Percentiles rank a stretch among this genome's conserved stretches.
These are phyloP conservation scores for Gonioctena quinquepunctata DNA, from an alignment of 1,140 invertebrate species.

Conservation along the genomic window DNA sequence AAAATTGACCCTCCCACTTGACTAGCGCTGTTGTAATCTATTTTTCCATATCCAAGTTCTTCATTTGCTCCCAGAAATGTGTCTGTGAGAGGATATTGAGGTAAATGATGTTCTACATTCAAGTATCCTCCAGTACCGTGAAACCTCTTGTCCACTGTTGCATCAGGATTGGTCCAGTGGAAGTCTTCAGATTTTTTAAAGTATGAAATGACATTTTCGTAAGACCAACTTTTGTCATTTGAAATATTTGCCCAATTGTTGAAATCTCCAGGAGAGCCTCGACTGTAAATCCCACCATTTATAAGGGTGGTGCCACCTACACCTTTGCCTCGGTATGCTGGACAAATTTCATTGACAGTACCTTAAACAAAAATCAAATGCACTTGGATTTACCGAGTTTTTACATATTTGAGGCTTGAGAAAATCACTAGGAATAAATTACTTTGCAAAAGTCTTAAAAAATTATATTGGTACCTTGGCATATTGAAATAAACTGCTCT, in stretches of 20 bases:
- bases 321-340: slow-evolving; percentile 64
- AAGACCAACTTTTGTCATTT: slow-evolving; percentile 67
- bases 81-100: background rate
- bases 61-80: slow-evolving; percentile 61
- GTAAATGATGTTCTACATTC: background rate
- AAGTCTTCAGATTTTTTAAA: slow-evolving; percentile 58
- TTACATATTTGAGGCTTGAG: no score
- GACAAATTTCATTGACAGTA: slow-evolving; percentile 41
- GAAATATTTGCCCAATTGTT: slow-evolving; percentile 70
- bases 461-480: no score
- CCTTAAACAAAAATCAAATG: slow-evolving; percentile 53
- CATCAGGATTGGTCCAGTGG: slow-evolving; percentile 54
- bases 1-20: slow-evolving; percentile 53
- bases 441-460: no score
- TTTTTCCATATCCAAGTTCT: slow-evolving; percentile 60
- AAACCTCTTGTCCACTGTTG: slow-evolving; percentile 1
- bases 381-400: no score
- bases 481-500: background rate
- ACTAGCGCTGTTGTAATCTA: slow-evolving; percentile 57
- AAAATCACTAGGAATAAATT: no score
- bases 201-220: slow-evolving; percentile 64
- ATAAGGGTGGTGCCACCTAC: slow-evolving; percentile 73
- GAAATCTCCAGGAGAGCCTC: slow-evolving; percentile 66
- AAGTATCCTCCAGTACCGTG: slow-evolving; percentile 23
- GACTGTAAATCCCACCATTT: slow-evolving; percentile 70